Evolutionary conservation across 2,797 vertebrate species (phyloP).

Genomic region (Ptychadena robeensis): DNA sequence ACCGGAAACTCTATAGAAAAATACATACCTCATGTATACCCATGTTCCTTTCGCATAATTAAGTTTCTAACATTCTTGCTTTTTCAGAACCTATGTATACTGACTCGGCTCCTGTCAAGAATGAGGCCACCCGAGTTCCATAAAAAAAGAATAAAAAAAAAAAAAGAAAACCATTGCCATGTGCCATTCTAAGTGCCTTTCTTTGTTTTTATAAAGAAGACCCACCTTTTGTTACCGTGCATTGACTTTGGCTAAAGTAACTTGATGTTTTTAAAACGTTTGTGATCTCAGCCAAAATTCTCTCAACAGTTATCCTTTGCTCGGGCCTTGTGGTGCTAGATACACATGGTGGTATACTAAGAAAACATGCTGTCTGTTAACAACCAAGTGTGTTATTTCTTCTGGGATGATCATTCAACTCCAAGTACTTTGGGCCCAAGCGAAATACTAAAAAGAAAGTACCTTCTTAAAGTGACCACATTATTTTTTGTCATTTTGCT

Average conservation of each 20-base stretch:
- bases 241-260: conserved; percentile 27
- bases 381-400: conserved; percentile 8
- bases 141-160: conserved; percentile 57
- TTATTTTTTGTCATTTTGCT: neutral
- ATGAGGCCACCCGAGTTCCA: too few relatives aligned
- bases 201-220: conserved; percentile 16
- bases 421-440: conserved; percentile 3
- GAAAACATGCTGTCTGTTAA: conserved; percentile 13
- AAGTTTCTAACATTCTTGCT: too few relatives aligned
- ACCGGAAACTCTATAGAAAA: too few relatives aligned
- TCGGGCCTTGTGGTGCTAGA: conserved; percentile 16
- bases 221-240: conserved; percentile 18
- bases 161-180: neutral
- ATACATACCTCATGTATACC: too few relatives aligned
- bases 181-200: too few relatives aligned
- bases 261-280: conserved; percentile 7
- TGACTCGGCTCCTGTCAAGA: conserved; percentile 72
- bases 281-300: neutral
- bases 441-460: neutral
- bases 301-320: conserved; percentile 15
- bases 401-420: conserved; percentile 8
- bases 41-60: too few relatives aligned
- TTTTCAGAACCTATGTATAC: conserved; percentile 73
- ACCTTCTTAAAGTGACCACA: neutral
- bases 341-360: conserved; percentile 3